Percentiles rank a stretch among this genome's conserved stretches.
Evolutionary conservation across 1,140 invertebrate species (phyloP).

Genomic region (Galleria mellonella): DNA sequence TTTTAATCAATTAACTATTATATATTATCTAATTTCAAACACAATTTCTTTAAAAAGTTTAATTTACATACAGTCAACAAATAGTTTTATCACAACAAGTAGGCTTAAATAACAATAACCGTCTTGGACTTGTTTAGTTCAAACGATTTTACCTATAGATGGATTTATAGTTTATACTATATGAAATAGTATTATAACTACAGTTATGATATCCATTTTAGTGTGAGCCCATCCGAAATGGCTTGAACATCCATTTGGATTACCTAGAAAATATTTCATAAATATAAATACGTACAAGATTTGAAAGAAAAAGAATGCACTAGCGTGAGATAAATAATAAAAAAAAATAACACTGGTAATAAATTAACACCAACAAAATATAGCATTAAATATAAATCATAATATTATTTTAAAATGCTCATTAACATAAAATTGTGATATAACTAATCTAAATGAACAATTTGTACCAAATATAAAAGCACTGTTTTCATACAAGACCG

Average conservation of each 20-base stretch:
- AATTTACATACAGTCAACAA: conserved; percentile 46
- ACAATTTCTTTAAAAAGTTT: conserved; percentile 33
- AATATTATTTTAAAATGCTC: conserved; percentile 14
- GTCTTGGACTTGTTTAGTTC: conserved; percentile 49
- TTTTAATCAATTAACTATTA: no score
- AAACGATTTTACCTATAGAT: conserved; percentile 21
- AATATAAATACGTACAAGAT: conserved; percentile 45
- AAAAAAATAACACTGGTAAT: conserved; percentile 30
- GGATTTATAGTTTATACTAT: conserved; percentile 40
- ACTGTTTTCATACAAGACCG: conserved; percentile 6
- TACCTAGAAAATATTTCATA: conserved; percentile 70
- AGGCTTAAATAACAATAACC: conserved; percentile 60
- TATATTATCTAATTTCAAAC: conserved; percentile 13
- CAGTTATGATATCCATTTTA: conserved; percentile 52
- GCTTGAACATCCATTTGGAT: conserved; percentile 68
- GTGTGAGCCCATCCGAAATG: conserved; percentile 54
- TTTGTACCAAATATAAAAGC: conserved; percentile 15
- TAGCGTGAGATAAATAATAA: conserved; percentile 25
- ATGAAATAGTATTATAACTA: conserved; percentile 44
- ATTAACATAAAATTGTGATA: neutral
- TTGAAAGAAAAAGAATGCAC: conserved; percentile 25
- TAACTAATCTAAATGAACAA: conserved; percentile 8
- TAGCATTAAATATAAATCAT: conserved; percentile 12
- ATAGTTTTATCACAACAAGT: conserved; percentile 62
- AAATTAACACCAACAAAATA: conserved; percentile 59